These are phyloP conservation scores for Trisateles emortualis DNA, from an alignment of 2,888 invertebrate genomes.

Conservation along the genomic window DNA sequence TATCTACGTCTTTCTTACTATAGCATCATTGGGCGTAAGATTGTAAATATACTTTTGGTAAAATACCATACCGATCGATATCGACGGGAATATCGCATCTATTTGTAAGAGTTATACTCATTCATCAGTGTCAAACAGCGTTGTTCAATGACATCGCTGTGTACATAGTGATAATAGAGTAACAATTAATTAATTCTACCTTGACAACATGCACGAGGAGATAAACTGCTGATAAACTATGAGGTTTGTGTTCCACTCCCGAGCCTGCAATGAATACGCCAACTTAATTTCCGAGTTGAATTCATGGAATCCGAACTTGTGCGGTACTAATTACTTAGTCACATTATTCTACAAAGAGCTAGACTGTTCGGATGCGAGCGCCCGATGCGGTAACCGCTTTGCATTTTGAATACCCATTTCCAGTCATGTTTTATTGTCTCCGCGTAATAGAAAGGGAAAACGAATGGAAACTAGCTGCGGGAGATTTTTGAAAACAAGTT, in stretches of 20 bases:
- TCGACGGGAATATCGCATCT: background rate
- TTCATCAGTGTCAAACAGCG: background rate
- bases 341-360: constrained; percentile 38
- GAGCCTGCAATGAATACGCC: constrained; percentile 22
- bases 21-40: too few relatives aligned
- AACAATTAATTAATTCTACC: constrained; percentile 2
- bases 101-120: background rate
- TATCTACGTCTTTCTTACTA: too few relatives aligned
- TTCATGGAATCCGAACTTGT: constrained; percentile 31
- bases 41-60: too few relatives aligned
- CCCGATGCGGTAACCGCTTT: constrained; percentile 34
- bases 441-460: constrained; percentile 45
- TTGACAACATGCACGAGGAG: constrained; percentile 1
- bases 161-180: background rate
- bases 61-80: background rate
- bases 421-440: constrained; percentile 45
- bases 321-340: constrained; percentile 45
- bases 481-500: constrained; percentile 35
- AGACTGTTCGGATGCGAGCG: constrained; percentile 27
- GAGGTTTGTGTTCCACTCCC: constrained; percentile 10
- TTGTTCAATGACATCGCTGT: constrained; percentile 1
- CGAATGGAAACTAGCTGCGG: constrained; percentile 29
- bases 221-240: constrained; percentile 12
- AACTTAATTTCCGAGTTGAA: constrained; percentile 25
- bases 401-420: constrained; percentile 45